These are phyloP conservation scores for Antigone vipio DNA, from an alignment of 2,113 vertebrate genomes.

Conservation along the genomic window DNA sequence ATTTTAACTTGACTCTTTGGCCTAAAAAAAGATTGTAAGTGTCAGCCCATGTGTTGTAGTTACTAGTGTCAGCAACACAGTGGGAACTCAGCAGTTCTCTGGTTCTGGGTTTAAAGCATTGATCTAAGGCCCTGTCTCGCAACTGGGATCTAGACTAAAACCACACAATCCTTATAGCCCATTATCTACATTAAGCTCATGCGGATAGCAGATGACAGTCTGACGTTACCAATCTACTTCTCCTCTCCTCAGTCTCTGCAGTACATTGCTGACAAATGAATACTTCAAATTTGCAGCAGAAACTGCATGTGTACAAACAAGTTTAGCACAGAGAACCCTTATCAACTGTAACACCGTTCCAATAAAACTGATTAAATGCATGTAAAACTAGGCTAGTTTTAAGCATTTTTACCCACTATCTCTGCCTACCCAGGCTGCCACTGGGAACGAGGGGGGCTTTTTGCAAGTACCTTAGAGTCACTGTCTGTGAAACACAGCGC, in stretches of 20 bases:
- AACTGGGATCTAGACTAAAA: not conserved
- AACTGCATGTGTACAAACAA: accelerated
- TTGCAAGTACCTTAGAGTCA: not conserved
- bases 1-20: conserved; percentile 23
- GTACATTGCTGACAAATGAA: not conserved
- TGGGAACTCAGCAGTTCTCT: not conserved
- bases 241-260: not conserved
- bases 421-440: not conserved
- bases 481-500: not conserved
- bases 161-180: accelerated
- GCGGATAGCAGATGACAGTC: not conserved
- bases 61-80: not conserved
- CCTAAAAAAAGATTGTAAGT: conserved; percentile 7
- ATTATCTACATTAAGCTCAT: not conserved
- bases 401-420: not conserved
- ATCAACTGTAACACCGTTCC: not conserved
- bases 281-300: not conserved
- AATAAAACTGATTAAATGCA: not conserved
- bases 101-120: not conserved
- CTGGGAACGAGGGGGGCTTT: not conserved
- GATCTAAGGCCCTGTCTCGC: not conserved
- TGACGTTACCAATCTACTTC: not conserved
- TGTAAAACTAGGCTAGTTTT: not conserved
- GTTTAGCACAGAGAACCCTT: not conserved
- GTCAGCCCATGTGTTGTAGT: not conserved